Conservation (phyloP, 2,113 vertebrate species). For the Megaceryle maxima region DNA sequence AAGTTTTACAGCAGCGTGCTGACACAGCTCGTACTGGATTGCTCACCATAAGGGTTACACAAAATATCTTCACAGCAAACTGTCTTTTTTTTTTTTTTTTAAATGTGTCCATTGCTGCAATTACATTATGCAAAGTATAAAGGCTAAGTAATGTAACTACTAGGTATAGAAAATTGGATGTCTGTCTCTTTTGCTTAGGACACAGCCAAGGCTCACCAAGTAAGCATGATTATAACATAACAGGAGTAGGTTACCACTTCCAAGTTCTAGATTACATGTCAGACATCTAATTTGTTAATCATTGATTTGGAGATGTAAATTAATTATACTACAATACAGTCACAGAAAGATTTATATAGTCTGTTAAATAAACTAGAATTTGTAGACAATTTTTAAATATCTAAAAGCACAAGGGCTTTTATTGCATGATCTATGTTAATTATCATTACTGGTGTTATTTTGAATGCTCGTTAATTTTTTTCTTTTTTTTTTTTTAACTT, state of each 20-base stretch:
- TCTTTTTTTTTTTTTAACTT: neutral
- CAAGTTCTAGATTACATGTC: neutral
- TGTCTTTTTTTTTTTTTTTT: neutral
- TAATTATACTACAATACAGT: neutral
- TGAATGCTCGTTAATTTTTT: neutral
- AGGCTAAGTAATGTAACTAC: neutral
- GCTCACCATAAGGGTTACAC: neutral
- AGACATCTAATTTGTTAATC: neutral
- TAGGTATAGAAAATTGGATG: neutral
- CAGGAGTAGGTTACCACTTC: neutral
- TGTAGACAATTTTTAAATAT: neutral
- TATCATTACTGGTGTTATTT: neutral
- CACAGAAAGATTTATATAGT: neutral
- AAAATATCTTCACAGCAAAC: neutral
- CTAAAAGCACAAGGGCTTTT: neutral
- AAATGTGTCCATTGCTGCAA: neutral
- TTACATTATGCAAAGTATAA: neutral
- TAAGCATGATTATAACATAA: neutral
- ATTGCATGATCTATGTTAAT: neutral
- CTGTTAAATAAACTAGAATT: neutral
- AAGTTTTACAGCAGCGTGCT: neutral
- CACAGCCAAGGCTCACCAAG: slow-evolving; percentile 7
- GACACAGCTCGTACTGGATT: neutral
- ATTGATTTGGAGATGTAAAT: neutral
- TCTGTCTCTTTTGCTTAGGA: neutral